These are phyloP conservation scores for Nasonia longicornis DNA, from an alignment of 1,140 invertebrate genomes.

Conservation along the genomic window DNA sequence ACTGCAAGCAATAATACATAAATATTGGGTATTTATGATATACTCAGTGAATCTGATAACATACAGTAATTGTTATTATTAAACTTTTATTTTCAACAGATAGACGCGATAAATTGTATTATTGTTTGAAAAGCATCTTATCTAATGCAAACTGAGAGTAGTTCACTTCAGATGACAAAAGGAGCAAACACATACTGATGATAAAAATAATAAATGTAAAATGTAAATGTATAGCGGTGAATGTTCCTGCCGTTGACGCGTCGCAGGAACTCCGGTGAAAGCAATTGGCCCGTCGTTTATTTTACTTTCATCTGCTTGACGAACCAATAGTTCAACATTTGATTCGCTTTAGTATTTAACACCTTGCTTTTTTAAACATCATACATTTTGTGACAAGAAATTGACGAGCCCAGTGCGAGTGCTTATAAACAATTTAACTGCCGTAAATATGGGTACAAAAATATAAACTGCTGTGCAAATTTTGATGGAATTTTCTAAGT, in stretches of 20 bases:
- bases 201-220: slow-evolving; percentile 23
- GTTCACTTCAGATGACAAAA: slow-evolving; percentile 4
- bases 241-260: slow-evolving; percentile 41
- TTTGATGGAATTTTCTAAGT: slow-evolving; percentile 23
- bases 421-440: slow-evolving; percentile 27
- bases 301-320: slow-evolving; percentile 11
- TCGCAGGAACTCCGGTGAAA: slow-evolving; percentile 42
- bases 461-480: slow-evolving; percentile 13
- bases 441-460: slow-evolving; percentile 19
- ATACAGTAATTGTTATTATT: not conserved
- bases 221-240: slow-evolving; percentile 17
- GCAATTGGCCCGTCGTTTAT: slow-evolving; percentile 4
- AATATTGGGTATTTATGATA: not conserved
- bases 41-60: too few species aligned
- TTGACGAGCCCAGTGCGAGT: slow-evolving; percentile 20
- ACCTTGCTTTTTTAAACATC: slow-evolving; percentile 10
- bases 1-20: slow-evolving; percentile 1
- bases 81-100: not conserved
- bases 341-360: not conserved
- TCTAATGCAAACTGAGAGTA: not conserved
- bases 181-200: not conserved
- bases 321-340: not conserved
- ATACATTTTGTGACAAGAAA: slow-evolving; percentile 28
- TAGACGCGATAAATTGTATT: not conserved
- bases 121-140: not conserved